phyloP scores from a whole-genome alignment of 30 jellyfish, hydroid and myxozoan species.

The Aurelia sp. region DNA sequence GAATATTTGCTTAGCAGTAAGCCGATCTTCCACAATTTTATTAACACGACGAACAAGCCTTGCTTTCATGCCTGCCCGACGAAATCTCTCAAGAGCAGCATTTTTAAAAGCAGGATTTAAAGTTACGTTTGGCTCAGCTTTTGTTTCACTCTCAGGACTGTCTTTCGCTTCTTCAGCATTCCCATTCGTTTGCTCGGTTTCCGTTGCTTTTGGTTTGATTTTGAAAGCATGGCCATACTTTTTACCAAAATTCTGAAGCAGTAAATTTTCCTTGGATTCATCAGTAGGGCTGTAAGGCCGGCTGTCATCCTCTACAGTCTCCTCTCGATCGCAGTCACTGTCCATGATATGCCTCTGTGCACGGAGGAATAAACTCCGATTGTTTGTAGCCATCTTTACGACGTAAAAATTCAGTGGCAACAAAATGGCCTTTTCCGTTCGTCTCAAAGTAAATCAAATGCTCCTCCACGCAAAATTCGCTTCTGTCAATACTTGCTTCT shows the following conservation, averaged over 20 bases:
- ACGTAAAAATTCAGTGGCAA: no score
- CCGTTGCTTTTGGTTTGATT: constrained; percentile 28
- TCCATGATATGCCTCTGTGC: constrained; percentile 58
- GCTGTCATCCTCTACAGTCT: neutral
- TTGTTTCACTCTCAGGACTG: constrained; percentile 6
- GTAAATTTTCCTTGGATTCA: constrained; percentile 47
- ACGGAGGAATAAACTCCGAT: constrained; percentile 29
- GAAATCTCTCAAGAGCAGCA: constrained; percentile 91
- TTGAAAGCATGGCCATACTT: constrained; percentile 46
- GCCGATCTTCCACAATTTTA: constrained; percentile 93
- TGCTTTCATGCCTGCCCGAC: constrained; percentile 99
- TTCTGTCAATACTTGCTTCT: no score
- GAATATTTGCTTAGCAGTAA: constrained; percentile 93
- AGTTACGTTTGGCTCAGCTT: constrained; percentile 12
- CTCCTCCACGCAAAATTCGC: no score
- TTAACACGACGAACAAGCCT: constrained; percentile 94
- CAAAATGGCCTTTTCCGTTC: no score
- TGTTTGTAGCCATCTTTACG: constrained; percentile 23
- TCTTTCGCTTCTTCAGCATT: neutral
- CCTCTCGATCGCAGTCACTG: neutral
- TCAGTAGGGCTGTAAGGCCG: constrained; percentile 3
- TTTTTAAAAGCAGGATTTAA: constrained; percentile 60
- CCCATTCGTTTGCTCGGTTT: constrained; percentile 59
- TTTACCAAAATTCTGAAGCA: constrained; percentile 35
- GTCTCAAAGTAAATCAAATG: no score